phyloP scores from a whole-genome alignment of 1,140 invertebrate genomes.

The Atta texana region DNA sequence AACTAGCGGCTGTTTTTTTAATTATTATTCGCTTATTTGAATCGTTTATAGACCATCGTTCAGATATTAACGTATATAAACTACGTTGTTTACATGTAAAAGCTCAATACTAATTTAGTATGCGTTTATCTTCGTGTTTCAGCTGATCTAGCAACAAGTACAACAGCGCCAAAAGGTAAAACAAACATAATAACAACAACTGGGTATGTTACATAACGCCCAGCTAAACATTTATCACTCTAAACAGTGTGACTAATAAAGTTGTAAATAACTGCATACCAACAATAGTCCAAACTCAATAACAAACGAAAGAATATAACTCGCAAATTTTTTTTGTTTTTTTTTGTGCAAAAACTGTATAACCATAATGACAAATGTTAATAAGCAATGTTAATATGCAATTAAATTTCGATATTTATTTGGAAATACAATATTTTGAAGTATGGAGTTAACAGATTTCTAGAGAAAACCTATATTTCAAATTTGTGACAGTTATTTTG shows the following conservation, averaged over 20 bases:
- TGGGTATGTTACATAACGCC: conserved; percentile 3
- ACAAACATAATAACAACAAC: conserved; percentile 43
- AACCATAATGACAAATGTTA: not conserved
- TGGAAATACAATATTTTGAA: not conserved
- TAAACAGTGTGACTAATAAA: conserved; percentile 47
- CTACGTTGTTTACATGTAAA: conserved; percentile 27
- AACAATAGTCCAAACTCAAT: not conserved
- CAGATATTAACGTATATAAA: not conserved
- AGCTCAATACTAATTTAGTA: not conserved
- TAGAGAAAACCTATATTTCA: not conserved
- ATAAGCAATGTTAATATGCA: not conserved
- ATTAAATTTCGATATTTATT: not conserved
- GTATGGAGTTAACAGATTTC: not conserved
- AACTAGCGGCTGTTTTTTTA: conserved; percentile 17
- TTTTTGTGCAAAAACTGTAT: not conserved
- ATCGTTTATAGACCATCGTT: not conserved
- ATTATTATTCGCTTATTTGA: not conserved
- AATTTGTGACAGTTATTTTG: not conserved
- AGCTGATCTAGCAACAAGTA: not conserved
- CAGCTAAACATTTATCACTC: conserved; percentile 16
- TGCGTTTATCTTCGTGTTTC: not conserved
- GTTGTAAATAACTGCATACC: conserved; percentile 29
- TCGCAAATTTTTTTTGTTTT: not conserved
- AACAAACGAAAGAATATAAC: conserved; percentile 7
- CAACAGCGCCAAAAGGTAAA: conserved; percentile 45